Evolutionary conservation across 2,113 vertebrate genomes (phyloP).

Genomic region (Garra rufa): DNA sequence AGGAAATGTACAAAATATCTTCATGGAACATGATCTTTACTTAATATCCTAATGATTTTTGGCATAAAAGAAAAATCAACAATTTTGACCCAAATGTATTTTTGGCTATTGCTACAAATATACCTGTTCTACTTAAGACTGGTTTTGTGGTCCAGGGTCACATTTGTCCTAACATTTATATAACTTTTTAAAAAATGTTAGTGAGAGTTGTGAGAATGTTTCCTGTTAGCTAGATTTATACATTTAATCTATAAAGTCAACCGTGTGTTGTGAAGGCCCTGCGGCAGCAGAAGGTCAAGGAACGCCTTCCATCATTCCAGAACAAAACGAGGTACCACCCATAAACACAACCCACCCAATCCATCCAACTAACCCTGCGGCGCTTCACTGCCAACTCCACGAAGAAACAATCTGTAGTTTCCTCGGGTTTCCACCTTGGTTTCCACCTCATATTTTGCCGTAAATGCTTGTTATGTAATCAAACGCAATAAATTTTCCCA

Average conservation of each 20-base stretch:
- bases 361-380: not conserved
- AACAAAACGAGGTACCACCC: constrained; percentile 3
- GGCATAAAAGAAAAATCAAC: too few relatives aligned
- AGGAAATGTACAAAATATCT: too few relatives aligned
- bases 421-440: not conserved
- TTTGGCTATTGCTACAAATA: too few relatives aligned
- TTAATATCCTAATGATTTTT: too few relatives aligned
- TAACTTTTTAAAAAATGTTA: too few relatives aligned
- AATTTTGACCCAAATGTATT: too few relatives aligned
- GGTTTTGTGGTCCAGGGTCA: too few relatives aligned
- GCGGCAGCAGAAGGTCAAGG: not conserved
- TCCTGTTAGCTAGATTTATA: not conserved
- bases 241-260: not conserved
- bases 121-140: too few relatives aligned
- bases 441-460: not conserved
- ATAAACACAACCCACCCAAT: not conserved
- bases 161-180: too few relatives aligned
- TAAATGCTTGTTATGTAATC: not conserved
- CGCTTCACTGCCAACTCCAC: not conserved
- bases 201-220: too few relatives aligned
- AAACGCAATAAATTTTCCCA: not conserved
- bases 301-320: constrained; percentile 5
- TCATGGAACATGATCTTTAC: too few relatives aligned
- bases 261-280: not conserved
- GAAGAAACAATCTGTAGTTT: not conserved